phyloP scores from a whole-genome alignment of 2,113 vertebrate genomes.

The Sylvilagus bachmani region DNA sequence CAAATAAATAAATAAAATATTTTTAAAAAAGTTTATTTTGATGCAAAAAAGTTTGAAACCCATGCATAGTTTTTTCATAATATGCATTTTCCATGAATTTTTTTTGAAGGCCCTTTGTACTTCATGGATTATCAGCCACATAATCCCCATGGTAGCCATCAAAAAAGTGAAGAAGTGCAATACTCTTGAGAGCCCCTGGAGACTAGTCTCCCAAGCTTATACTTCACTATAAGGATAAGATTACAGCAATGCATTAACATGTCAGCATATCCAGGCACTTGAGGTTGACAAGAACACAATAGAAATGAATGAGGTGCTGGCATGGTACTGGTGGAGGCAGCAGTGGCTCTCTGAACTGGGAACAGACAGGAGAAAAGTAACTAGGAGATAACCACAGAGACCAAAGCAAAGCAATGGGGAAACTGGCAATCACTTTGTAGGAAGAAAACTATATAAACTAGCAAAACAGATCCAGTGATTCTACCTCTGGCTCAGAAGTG shows the following conservation, averaged over 20 bases:
- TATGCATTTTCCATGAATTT: no score
- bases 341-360: not conserved
- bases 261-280: not conserved
- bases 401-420: not conserved
- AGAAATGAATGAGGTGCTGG: not conserved
- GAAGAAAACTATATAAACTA: not conserved
- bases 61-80: no score
- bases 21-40: no score
- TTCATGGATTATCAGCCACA: constrained; percentile 1
- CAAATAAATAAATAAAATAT: no score
- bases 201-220: not conserved
- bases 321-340: not conserved
- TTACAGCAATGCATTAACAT: not conserved
- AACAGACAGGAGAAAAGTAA: not conserved
- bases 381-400: not conserved
- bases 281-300: not conserved
- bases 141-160: not conserved
- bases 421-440: not conserved
- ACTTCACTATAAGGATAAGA: not conserved
- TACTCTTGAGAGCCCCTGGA: not conserved
- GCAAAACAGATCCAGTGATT: not conserved
- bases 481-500: constrained; percentile 25
- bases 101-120: not conserved
- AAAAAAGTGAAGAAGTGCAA: not conserved
- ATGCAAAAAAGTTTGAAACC: no score